These are phyloP conservation scores for Drosophila picticornis DNA, from an alignment of 2,888 invertebrate species.

Conservation along the genomic window DNA sequence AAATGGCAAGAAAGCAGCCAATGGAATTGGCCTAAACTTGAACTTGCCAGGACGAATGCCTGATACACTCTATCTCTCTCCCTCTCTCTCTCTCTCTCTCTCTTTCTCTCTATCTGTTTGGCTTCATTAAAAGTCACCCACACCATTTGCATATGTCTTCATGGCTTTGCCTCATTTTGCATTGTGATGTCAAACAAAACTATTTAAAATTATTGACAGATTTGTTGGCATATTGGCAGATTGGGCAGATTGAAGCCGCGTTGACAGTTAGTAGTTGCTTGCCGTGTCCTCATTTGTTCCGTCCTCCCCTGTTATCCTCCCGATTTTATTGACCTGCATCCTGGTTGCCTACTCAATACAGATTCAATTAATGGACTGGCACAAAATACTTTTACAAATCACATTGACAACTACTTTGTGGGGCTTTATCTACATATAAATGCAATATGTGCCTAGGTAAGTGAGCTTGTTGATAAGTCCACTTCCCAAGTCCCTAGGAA, in stretches of 20 bases:
- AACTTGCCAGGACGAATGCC: neutral
- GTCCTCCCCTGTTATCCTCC: neutral
- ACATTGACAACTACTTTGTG: conserved; percentile 17
- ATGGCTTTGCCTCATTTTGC: conserved; percentile 30
- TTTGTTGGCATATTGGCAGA: conserved; percentile 14
- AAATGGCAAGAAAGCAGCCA: conserved; percentile 18
- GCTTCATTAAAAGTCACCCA: neutral
- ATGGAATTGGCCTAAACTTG: conserved; percentile 30
- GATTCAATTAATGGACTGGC: conserved; percentile 65
- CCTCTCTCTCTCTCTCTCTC: neutral
- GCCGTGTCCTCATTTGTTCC: neutral
- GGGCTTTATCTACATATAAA: neutral
- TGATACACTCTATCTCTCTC: neutral
- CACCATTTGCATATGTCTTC: conserved; percentile 49
- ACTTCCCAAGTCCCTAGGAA: neutral
- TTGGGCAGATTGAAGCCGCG: conserved; percentile 1
- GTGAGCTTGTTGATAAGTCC: neutral
- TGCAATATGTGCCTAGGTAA: neutral
- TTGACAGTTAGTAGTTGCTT: conserved; percentile 32
- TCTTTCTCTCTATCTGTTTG: neutral
- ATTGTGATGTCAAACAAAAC: conserved; percentile 31
- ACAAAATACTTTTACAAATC: conserved; percentile 36
- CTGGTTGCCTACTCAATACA: conserved; percentile 42
- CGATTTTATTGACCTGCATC: conserved; percentile 8
- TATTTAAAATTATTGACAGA: conserved; percentile 26